A percentile compares a stretch with the other conserved stretches of the same genome.
Evolutionary conservation across 2,797 vertebrate species (phyloP).

Genomic region (Urophycis tenuis): DNA sequence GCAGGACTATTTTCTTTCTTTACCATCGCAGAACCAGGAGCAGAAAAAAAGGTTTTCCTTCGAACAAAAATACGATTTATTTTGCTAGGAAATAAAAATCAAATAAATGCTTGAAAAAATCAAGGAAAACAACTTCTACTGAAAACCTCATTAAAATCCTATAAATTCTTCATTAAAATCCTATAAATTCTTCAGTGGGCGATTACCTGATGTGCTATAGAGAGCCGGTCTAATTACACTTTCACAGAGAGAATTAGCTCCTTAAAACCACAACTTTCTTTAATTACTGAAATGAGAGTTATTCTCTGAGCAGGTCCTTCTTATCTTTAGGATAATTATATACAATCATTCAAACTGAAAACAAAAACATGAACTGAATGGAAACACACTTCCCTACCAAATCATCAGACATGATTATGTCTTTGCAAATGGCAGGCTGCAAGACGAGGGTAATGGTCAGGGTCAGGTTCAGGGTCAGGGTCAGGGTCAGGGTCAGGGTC

Average conservation of each 20-base stretch:
- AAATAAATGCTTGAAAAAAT: conserved; percentile 36
- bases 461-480: no score
- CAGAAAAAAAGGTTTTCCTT: no score
- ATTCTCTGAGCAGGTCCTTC: conserved; percentile 38
- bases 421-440: no score
- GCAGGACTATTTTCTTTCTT: not conserved
- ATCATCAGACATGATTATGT: no score
- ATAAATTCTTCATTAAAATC: conserved; percentile 39
- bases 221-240: no score
- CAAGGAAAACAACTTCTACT: conserved; percentile 38
- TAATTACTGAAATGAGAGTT: conserved; percentile 58
- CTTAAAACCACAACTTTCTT: conserved; percentile 33
- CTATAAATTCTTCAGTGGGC: not conserved
- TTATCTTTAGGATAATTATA: not conserved
- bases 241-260: conserved; percentile 33
- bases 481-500: no score
- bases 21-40: not conserved
- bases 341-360: not conserved
- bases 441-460: no score
- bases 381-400: not conserved
- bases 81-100: conserved; percentile 22
- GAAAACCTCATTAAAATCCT: conserved; percentile 55
- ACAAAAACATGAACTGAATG: not conserved
- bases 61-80: not conserved
- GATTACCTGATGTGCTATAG: not conserved